These are phyloP conservation scores for Tryphoninae sp. DNA, from an alignment of 2,888 invertebrate species.

Conservation along the genomic window DNA sequence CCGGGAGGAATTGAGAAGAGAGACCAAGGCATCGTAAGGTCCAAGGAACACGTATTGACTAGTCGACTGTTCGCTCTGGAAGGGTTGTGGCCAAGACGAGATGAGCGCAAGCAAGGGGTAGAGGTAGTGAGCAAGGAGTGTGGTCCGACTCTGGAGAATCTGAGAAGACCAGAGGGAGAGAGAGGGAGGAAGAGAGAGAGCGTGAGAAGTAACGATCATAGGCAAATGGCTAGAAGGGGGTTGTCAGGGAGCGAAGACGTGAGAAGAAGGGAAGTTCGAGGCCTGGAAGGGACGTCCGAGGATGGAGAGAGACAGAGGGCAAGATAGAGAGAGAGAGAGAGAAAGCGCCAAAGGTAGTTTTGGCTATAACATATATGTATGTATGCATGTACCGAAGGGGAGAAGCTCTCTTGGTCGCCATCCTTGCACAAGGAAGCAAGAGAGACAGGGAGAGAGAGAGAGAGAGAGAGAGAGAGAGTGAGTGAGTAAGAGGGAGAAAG, in stretches of 20 bases:
- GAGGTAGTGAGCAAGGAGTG: conserved; percentile 24
- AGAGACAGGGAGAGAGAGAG: background rate
- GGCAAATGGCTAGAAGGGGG: conserved; percentile 64
- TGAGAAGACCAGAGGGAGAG: conserved; percentile 57
- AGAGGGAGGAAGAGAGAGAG: conserved; percentile 26
- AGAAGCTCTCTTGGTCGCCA: conserved; percentile 59
- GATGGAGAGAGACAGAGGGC: conserved; percentile 57
- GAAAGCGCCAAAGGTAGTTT: conserved; percentile 75
- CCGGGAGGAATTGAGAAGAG: conserved; percentile 21
- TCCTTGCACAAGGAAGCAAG: conserved; percentile 20
- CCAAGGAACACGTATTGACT: conserved; percentile 78
- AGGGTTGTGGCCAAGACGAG: conserved; percentile 80
- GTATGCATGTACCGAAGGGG: conserved; percentile 40
- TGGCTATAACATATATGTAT: conserved; percentile 55
- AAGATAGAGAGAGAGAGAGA: conserved; percentile 48
- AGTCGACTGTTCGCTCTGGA: conserved; percentile 76
- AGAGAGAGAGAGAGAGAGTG: conserved; percentile 18
- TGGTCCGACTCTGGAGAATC: conserved; percentile 53
- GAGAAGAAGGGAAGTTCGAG: conserved; percentile 62
- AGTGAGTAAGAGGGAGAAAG: conserved; percentile 59
- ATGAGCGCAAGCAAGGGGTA: conserved; percentile 62
- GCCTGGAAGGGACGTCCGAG: conserved; percentile 66
- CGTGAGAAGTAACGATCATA: conserved; percentile 57
- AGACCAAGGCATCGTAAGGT: conserved; percentile 56
- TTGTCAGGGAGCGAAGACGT: conserved; percentile 28